These are phyloP conservation scores for Asobara japonica DNA, from an alignment of 1,140 invertebrate species.

Conservation along the genomic window DNA sequence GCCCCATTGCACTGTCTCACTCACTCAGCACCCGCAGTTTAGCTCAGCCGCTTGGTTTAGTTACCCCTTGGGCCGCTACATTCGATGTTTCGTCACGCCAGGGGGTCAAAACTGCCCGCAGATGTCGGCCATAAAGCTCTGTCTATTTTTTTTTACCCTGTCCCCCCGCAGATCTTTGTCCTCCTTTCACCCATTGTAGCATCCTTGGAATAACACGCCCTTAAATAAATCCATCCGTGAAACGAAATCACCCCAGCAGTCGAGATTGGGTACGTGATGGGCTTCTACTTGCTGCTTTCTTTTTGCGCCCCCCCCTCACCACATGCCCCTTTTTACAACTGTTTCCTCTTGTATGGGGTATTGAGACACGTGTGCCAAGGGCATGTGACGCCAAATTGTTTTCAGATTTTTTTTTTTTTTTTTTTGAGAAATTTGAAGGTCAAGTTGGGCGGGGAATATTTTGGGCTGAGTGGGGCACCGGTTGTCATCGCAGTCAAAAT, in stretches of 20 bases:
- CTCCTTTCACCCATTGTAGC: conserved; percentile 53
- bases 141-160: not conserved
- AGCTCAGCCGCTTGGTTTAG: conserved; percentile 22
- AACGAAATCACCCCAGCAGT: conserved; percentile 46
- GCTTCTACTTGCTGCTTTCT: not conserved
- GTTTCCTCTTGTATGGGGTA: not conserved
- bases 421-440: too few species aligned
- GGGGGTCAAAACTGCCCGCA: conserved; percentile 64
- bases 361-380: not conserved
- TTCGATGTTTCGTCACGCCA: conserved; percentile 60
- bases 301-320: not conserved
- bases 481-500: too few species aligned
- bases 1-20: conserved; percentile 28
- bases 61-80: conserved; percentile 40
- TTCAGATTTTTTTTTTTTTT: too few species aligned
- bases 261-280: conserved; percentile 48
- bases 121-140: conserved; percentile 60
- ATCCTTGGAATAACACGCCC: conserved; percentile 59
- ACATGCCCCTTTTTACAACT: not conserved
- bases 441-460: too few species aligned
- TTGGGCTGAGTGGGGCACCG: too few species aligned
- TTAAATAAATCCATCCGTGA: conserved; percentile 62
- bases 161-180: conserved; percentile 13
- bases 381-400: not conserved
- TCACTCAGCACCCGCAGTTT: not conserved